Base-by-base conservation (phyloP, 2,113 vertebrate genomes). In the Blennius ocellaris region DNA sequence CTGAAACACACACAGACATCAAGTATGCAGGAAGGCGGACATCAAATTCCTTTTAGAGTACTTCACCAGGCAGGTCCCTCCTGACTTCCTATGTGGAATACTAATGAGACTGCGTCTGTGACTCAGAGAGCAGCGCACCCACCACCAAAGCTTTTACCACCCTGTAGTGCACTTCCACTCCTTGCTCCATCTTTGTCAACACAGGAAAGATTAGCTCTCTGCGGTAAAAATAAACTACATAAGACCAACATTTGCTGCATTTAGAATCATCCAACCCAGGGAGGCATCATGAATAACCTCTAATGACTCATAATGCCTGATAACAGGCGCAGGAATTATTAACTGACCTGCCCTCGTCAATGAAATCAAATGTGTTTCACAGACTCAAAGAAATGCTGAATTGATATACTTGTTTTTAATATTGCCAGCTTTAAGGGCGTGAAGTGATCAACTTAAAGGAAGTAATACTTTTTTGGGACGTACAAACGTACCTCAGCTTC, bases 21-120 rank as follows among this genome's bases (percentile, higher is more conserved):
- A 69, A 63, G 44, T 48, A 81, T 79, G 76, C 73, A 81, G 53
- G 62, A 40, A 66, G 53, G 70, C 0, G 1, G 71, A 90, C 87
- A 86, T 83, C 51, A 56, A 82, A 89, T 90, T 83, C 84, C 84
- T 90, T 90, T 92, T 87, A 87, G 76, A 68, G 74, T 53, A 45
- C 61, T 67, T 47, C 63, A 52, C 5, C 71, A 48, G 37, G 48
- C 39, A 11, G 53, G 76, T 78, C 78, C 79, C 81, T 67, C 54
- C 37, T 73, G 78, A 73, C 44, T 76, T 70, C 78, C 52, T 49
- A 55, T 63, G 69, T 70, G 76, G 85, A 72, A 89, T 87, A 79
- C 77, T 81, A 89, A 92, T 84, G 80, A 92, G 69, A 43, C 69
- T 6, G 6, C 53, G 21, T 41, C 57, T 62, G 55, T 73, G 68